These are phyloP conservation scores for Cryptophagus acutangulus DNA, from an alignment of 2,888 invertebrate genomes.

Conservation along the genomic window DNA sequence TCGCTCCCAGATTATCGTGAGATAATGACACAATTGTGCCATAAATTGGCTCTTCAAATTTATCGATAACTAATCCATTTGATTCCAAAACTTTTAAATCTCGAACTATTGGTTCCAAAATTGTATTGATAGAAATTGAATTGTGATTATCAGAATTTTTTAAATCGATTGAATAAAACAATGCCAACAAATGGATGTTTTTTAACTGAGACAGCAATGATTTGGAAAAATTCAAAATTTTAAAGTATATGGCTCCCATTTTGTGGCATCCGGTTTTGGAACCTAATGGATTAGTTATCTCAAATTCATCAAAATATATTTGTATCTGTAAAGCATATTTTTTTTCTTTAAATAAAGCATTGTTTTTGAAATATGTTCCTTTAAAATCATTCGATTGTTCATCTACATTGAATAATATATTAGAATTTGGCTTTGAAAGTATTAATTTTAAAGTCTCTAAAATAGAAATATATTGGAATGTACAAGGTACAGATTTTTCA, in stretches of 20 bases:
- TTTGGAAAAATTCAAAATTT: constrained; percentile 13
- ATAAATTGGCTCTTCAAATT: background rate
- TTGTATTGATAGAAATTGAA: background rate
- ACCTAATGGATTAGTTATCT: constrained; percentile 18
- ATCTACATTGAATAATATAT: too few relatives aligned
- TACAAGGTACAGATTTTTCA: background rate
- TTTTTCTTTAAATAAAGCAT: background rate
- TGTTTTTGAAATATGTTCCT: constrained; percentile 1
- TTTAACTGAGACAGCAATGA: background rate
- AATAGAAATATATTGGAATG: background rate
- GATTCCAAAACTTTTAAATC: background rate
- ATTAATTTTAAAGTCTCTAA: background rate
- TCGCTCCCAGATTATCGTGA: constrained; percentile 24
- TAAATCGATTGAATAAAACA: constrained; percentile 6
- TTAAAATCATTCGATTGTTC: too few relatives aligned
- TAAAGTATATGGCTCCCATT: constrained; percentile 21
- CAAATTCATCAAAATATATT: constrained; percentile 24
- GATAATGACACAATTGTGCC: constrained; percentile 16
- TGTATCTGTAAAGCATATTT: constrained; percentile 14
- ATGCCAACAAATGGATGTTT: constrained; percentile 8
- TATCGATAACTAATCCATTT: background rate
- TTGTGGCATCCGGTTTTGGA: constrained; percentile 23
- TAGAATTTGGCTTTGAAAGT: too few relatives aligned
- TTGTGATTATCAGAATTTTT: constrained; percentile 5
- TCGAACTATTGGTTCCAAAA: background rate